Base-by-base conservation (phyloP, 53 echinoderm and acorn worm species). In the Arbacia lixula region DNA sequence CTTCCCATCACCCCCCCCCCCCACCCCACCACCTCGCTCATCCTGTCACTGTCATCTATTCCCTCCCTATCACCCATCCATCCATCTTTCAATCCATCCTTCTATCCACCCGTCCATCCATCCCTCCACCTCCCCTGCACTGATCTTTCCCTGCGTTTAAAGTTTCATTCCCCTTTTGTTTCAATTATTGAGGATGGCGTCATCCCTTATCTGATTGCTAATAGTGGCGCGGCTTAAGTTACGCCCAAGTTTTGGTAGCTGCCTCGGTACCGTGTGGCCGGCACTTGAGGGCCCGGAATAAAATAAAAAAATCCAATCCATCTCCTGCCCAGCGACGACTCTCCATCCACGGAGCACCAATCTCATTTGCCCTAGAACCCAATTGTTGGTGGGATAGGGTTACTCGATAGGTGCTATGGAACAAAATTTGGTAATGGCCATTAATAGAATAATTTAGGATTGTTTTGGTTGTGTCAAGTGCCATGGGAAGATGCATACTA, bases 141-240 rank as follows among this genome's bases (percentile, higher is more conserved):
- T 51, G 21, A 74, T 74, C 42, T 74, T 74, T 74, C 35, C 52
- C 27, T 69, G 25, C 40, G 68, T 69, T 69, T 69, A 69, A 69
- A 42, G 35, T 74, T 72, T 53, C 53, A 74, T 49, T 74, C 53
- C 53, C 30, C 22, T 35, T 53, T 51, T 51, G 53, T 74, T 74
- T 74, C 53, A 74, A 51, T 52, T 51, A 51, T 72, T 31, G 74
- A 74, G 52, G 51, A 74, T 53, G 51, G 74, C 53, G 74, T 52
- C 74, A 53, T 74, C 74, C 53, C 74, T 53, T 74, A 74, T 74
- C 74, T 74, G 74, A 74, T 74, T 30, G 74, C 54, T 74, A 74
- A 74, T 74, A 74, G 74, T 53, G 53, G 52, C 24, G 53, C 74
- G 52, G 50, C 74, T 74, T 53, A 35, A 50, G 74, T 74, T 74